Evolutionary conservation across 2,888 invertebrate genomes (phyloP), one percentile per base, ranked within the genome.

Genomic region (Prosopocoilus inquinatus): DNA sequence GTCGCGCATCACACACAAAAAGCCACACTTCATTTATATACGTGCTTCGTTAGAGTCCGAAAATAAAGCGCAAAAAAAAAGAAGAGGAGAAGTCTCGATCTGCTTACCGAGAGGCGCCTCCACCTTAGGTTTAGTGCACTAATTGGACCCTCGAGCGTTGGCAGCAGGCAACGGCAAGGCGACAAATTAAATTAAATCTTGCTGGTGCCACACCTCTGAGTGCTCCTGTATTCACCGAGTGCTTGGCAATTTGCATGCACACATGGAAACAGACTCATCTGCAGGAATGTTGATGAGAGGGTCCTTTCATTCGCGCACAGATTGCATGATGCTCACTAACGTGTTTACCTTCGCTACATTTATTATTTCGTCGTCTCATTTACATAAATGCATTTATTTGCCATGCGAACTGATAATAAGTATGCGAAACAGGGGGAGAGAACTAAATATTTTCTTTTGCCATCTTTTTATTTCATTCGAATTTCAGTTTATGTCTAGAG

Each of bases 111-210:
- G 47, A 56, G 57, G 55, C 53, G 62, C 20, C 20, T 64, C 61
- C 59, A 59, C 57, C 62, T 62, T 64, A 64, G 64, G 66, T 63
- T 28, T 65, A 62, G 59, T 60, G 64, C 64, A 65, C 66, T 67
- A 67, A 67, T 67, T 67, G 67, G 67, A 64, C 66, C 65, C 67
- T 67, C 64, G 62, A 65, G 64, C 64, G 47, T 50, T 53, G 49
- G 44, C 38, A 39, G 33, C 47, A 16, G 53, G 50, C 47, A 52
- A 48, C 53, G 52, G 53, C 60, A 64, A 66, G 67, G 69, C 66
- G 69, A 67, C 66, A 69, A 69, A 69, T 68, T 69, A 68, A 69
- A 68, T 69, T 69, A 67, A 69, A 69, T 69, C 67, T 66, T 67
- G 64, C 66, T 66, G 64, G 63, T 64, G 63, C 67, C 64, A 67